Evolutionary conservation across 2,888 invertebrate genomes (phyloP), one percentile per base, ranked within the genome.

Genomic region (Patella ulyssiponensis): DNA sequence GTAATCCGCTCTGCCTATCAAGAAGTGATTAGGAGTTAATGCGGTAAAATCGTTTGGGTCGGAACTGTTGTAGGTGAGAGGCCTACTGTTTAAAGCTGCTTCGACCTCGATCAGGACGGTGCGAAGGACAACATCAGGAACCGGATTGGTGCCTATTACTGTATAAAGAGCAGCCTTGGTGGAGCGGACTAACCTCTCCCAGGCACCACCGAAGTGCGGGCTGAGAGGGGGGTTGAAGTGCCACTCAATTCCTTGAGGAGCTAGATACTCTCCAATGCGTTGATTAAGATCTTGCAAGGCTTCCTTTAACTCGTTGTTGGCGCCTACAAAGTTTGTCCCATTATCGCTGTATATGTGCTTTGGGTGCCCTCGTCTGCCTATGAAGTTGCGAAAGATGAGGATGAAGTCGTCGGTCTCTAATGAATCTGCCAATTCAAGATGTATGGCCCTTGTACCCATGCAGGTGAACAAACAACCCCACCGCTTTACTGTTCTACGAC

Each of bases 181-280:
- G 0, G 90, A 89, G 23, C n/a, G n/a, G n/a, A n/a, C n/a, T n/a
- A n/a, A n/a, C n/a, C n/a, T n/a, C n/a, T n/a, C n/a, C n/a, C n/a
- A n/a, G n/a, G n/a, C n/a, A n/a, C n/a, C n/a, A n/a, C n/a, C n/a
- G n/a, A n/a, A n/a, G n/a, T n/a, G n/a, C n/a, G n/a, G n/a, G n/a
- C n/a, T n/a, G n/a, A n/a, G n/a, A n/a, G n/a, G n/a, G n/a, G n/a
- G n/a, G n/a, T 84, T 88, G 73, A 91, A 92, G 54, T 88, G 83
- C 90, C 90, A 92, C 3, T 79, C 71, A 12, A 87, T 85, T 1
- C 80, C 79, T 7, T 84, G 78, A 9, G 73, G 75, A 0, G 82
- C 72, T n/a, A 85, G 54, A 58, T 1, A 72, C 14, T 71, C 27
- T 20, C 64, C 27, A 33, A 82, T 72, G 9, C 58, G 12, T 5